Evolutionary conservation across 2,888 invertebrate species (phyloP).

Genomic region (Apodemia zela): DNA sequence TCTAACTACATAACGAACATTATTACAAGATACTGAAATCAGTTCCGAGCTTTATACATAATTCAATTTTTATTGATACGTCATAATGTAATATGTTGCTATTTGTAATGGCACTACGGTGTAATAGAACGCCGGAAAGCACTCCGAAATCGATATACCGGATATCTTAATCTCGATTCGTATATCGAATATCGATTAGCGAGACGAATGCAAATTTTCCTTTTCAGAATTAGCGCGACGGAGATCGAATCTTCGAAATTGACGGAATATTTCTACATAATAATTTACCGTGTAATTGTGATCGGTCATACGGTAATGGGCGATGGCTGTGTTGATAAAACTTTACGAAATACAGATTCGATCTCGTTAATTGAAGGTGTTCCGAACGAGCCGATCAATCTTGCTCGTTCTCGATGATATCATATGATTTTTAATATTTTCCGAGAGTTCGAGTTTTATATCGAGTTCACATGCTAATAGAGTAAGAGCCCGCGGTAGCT

Average conservation of each 20-base stretch:
- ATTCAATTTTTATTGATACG: too few relatives aligned
- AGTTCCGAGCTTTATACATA: too few relatives aligned
- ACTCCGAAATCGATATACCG: constrained; percentile 27
- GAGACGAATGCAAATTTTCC: constrained; percentile 34
- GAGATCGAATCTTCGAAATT: constrained; percentile 31
- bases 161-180: constrained; percentile 36
- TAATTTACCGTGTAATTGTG: constrained; percentile 28
- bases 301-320: constrained; percentile 23
- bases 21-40: too few relatives aligned
- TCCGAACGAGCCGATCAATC: constrained; percentile 20
- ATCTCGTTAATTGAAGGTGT: constrained; percentile 24
- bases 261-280: constrained; percentile 29
- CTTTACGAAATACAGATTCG: constrained; percentile 16
- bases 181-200: constrained; percentile 38
- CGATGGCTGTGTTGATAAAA: constrained; percentile 7
- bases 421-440: constrained; percentile 15
- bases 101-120: constrained; percentile 5
- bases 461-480: neutral
- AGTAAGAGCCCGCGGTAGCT: too few relatives aligned
- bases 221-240: constrained; percentile 27
- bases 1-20: too few relatives aligned
- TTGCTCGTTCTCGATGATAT: constrained; percentile 19
- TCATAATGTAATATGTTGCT: too few relatives aligned
- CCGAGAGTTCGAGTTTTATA: constrained; percentile 5
- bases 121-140: constrained; percentile 18